Percentiles rank a stretch among this genome's conserved stretches.
Evolutionary conservation across 2,888 invertebrate species (phyloP).

Genomic region (Drepanosiphum platanoidis): DNA sequence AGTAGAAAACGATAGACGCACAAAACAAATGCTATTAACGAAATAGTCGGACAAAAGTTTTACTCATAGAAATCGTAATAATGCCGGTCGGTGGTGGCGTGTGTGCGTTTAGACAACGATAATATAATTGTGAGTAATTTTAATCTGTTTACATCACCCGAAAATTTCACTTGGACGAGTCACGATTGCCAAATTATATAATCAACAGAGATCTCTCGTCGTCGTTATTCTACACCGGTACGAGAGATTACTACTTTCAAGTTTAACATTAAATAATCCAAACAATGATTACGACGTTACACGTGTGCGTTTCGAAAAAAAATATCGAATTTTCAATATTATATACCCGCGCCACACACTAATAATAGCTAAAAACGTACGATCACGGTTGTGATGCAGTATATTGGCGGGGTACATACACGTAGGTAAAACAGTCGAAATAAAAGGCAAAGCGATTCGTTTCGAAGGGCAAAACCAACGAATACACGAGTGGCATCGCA

Average conservation of each 20-base stretch:
- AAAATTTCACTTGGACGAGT: slow-evolving; percentile 57
- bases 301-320: neutral
- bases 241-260: slow-evolving; percentile 23
- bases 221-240: slow-evolving; percentile 12
- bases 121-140: neutral
- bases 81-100: too few relatives aligned
- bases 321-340: neutral
- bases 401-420: neutral
- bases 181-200: slow-evolving; percentile 50
- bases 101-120: neutral
- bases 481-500: slow-evolving; percentile 7
- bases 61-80: neutral
- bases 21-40: neutral
- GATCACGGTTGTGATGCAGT: too few relatives aligned
- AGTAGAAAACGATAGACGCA: neutral
- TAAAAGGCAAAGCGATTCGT: neutral
- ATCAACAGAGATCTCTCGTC: slow-evolving; percentile 40
- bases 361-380: neutral
- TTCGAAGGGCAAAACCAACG: slow-evolving; percentile 36
- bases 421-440: neutral
- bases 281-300: neutral
- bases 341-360: too few relatives aligned
- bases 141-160: slow-evolving; percentile 56
- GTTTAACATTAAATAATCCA: slow-evolving; percentile 13
- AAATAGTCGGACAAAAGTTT: neutral